These are phyloP conservation scores for Meta bourneti DNA, from an alignment of 2,888 invertebrate genomes.

Conservation along the genomic window DNA sequence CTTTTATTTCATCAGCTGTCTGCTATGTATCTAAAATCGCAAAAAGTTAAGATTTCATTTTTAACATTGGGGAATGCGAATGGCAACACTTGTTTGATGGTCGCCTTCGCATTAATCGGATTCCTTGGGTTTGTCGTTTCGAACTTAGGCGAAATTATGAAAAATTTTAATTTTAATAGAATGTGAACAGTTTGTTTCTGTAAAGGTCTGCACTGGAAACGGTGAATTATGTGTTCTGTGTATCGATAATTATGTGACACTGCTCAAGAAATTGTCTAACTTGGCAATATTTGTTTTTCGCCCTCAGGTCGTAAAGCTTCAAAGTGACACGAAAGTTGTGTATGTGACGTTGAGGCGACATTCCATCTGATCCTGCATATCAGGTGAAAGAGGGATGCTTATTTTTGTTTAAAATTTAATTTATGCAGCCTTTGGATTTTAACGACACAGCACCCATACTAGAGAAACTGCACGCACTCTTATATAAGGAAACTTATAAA, in stretches of 20 bases:
- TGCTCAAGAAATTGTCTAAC: conserved; percentile 10
- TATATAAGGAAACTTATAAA: conserved; percentile 23
- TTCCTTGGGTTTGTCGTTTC: conserved; percentile 57
- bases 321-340: conserved; percentile 76
- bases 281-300: conserved; percentile 74
- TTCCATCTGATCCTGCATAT: conserved; percentile 70
- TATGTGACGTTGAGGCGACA: conserved; percentile 71
- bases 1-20: background rate
- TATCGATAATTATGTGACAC: conserved; percentile 25
- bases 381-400: conserved; percentile 48
- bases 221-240: background rate
- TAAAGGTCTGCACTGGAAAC: background rate
- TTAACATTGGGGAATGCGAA: background rate
- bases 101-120: conserved; percentile 73
- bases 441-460: background rate
- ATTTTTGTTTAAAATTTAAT: background rate
- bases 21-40: background rate
- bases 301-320: conserved; percentile 74
- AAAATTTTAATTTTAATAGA: conserved; percentile 12
- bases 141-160: conserved; percentile 60
- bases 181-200: background rate
- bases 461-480: background rate
- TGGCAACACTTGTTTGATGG: conserved; percentile 58
- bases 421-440: background rate
- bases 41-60: background rate